Conservation (phyloP, 2,113 vertebrate genomes). For the Tringa solitaria region DNA sequence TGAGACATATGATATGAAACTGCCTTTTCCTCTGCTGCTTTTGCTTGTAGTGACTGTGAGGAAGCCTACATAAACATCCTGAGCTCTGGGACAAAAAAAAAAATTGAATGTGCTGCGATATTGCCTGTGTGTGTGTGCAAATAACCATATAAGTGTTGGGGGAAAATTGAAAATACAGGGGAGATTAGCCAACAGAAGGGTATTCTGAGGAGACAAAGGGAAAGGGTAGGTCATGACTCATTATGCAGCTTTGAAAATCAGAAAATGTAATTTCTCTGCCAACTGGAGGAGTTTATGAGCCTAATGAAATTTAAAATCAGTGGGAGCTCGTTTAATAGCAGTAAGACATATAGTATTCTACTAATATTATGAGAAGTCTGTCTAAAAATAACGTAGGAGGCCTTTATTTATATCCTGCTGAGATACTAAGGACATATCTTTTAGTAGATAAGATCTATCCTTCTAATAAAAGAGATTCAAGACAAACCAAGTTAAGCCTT, state of each 20-base stretch:
- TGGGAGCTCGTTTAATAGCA: conserved; percentile 35
- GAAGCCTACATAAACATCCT: conserved; percentile 15
- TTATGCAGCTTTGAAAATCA: conserved; percentile 41
- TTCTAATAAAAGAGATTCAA: not conserved
- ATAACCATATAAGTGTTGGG: not conserved
- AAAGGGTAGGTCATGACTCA: conserved; percentile 24
- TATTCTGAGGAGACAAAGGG: conserved; percentile 17
- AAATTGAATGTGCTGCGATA: not conserved
- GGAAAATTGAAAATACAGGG: conserved; percentile 14
- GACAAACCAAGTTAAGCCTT: not conserved
- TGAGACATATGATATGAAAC: conserved; percentile 56
- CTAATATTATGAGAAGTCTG: not conserved
- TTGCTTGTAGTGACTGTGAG: not conserved
- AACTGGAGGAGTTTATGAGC: conserved; percentile 45
- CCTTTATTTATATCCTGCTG: conserved; percentile 23
- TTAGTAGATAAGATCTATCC: not conserved
- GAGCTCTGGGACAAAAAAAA: not conserved
- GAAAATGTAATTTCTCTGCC: conserved; percentile 58
- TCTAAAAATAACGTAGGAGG: not conserved
- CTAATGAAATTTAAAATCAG: conserved; percentile 61
- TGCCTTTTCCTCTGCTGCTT: conserved; percentile 56
- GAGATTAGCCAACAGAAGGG: conserved; percentile 14
- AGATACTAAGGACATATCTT: not conserved
- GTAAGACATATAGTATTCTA: conserved; percentile 19
- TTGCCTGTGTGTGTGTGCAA: not conserved